Percentiles rank a stretch among this genome's conserved stretches.
Conservation (phyloP, 2,113 vertebrate genomes). For the Ochotona princeps region DNA sequence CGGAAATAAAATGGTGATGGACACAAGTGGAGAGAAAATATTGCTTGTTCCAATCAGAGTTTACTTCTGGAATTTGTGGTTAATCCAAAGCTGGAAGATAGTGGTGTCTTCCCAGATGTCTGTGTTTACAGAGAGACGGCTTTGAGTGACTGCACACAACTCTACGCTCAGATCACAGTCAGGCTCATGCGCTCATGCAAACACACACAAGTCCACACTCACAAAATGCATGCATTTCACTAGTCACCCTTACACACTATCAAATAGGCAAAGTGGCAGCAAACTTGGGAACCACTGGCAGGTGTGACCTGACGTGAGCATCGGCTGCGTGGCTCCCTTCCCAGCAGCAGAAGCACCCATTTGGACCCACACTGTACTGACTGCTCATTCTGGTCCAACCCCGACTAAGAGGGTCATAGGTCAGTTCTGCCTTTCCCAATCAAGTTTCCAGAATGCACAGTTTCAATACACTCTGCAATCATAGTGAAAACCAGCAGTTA, state of each 20-base stretch:
- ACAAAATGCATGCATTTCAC: background rate
- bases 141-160: background rate
- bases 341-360: background rate
- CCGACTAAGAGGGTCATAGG: background rate
- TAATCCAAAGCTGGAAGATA: background rate
- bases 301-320: background rate
- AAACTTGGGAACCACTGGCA: background rate
- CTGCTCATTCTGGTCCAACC: background rate
- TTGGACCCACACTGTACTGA: background rate
- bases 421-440: background rate
- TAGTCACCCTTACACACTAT: background rate
- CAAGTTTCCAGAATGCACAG: constrained; percentile 30
- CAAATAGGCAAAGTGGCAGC: background rate
- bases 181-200: background rate
- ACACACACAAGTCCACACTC: background rate
- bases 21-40: background rate
- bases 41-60: constrained; percentile 2
- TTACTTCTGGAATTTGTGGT: constrained; percentile 36
- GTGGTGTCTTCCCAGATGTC: background rate
- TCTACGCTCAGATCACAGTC: background rate
- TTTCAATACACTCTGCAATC: background rate
- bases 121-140: background rate
- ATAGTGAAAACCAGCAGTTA: constrained; percentile 53
- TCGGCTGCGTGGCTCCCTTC: background rate
- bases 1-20: constrained; percentile 16